phyloP scores from a whole-genome alignment of 2,888 invertebrate genomes.

The Eupeodes latifasciatus region DNA sequence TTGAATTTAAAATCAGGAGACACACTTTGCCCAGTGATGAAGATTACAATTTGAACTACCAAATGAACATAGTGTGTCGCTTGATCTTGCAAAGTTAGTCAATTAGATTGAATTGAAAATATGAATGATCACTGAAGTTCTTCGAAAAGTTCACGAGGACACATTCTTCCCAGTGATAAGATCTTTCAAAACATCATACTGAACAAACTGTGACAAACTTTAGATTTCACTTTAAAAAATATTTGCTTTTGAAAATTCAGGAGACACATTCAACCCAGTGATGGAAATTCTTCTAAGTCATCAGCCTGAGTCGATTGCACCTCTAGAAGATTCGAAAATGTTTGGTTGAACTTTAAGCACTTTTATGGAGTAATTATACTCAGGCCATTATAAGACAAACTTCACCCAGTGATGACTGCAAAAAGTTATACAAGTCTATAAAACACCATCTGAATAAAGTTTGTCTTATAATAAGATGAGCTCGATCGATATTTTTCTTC shows the following conservation, averaged over 20 bases:
- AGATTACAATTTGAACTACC: slow-evolving; percentile 56
- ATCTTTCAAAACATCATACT: slow-evolving; percentile 58
- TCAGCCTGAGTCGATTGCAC: slow-evolving; percentile 31
- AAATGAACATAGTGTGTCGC: slow-evolving; percentile 80
- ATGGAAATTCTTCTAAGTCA: slow-evolving; percentile 40
- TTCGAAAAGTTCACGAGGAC: slow-evolving; percentile 54
- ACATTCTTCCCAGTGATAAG: slow-evolving; percentile 71
- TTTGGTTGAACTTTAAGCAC: background rate
- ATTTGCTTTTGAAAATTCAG: slow-evolving; percentile 26
- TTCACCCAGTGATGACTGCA: slow-evolving; percentile 83
- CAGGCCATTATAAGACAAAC: slow-evolving; percentile 82
- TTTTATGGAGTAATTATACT: slow-evolving; percentile 25
- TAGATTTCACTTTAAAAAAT: background rate
- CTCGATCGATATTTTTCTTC: no score
- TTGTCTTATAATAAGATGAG: slow-evolving; percentile 80
- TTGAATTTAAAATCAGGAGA: slow-evolving; percentile 78
- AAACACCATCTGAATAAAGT: slow-evolving; percentile 81
- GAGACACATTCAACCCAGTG: slow-evolving; percentile 73
- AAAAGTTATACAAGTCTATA: background rate
- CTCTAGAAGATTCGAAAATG: slow-evolving; percentile 29
- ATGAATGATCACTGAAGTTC: slow-evolving; percentile 3
- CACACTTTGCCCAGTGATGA: slow-evolving; percentile 83
- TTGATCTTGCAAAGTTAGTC: slow-evolving; percentile 65
- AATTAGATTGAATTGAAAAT: background rate
- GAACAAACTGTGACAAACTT: slow-evolving; percentile 52